Evolutionary conservation across 1,140 invertebrate genomes (phyloP), one percentile per base, ranked within the genome.

Genomic region (Drosophila nigrodunni): DNA sequence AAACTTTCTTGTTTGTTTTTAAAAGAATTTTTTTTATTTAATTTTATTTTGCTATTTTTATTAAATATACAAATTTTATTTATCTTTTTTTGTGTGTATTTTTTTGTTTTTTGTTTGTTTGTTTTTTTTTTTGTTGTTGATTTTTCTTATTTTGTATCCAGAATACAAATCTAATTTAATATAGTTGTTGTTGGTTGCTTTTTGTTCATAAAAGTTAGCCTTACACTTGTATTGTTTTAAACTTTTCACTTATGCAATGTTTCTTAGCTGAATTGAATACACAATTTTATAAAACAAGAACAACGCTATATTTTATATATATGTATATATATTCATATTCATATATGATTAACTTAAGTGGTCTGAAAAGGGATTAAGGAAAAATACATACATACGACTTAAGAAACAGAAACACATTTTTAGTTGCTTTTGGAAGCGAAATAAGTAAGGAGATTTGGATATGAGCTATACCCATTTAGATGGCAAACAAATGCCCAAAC

Each of bases 31-130:
- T 89, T 81, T 30, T 89, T 81, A 83, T 88, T 80, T 55, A 78
- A 71, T 86, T 82, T 89, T 89, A 89, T 89, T 89, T 89, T 89
- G 85, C 85, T 89, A 89, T 88, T 88, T 88, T 88, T 88, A 88
- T 89, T 89, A 89, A 89, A 89, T 89, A 89, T 89, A 89, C 85
- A 91, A 88, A 82, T 91, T 91, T 81, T 71, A 72, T 87, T 90
- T 88, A 87, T 83, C 78, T 82, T 88, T 75, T 55, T 78, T 66
- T 75, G 57, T 74, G 4, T 30, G 0, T 37, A 60, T 74, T 52
- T 47, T 72, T 72, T 41, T 35, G 68, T 52, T 47, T 72, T 72
- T 41, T 35, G 68, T 64, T 71, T 34, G 39, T 61, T 54, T 62
- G 35, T 66, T 66, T 57, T 50, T 21, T 4, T 30, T 30, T 30